Conservation (phyloP, 2,888 invertebrate species). For the Apamea monoglypha region DNA sequence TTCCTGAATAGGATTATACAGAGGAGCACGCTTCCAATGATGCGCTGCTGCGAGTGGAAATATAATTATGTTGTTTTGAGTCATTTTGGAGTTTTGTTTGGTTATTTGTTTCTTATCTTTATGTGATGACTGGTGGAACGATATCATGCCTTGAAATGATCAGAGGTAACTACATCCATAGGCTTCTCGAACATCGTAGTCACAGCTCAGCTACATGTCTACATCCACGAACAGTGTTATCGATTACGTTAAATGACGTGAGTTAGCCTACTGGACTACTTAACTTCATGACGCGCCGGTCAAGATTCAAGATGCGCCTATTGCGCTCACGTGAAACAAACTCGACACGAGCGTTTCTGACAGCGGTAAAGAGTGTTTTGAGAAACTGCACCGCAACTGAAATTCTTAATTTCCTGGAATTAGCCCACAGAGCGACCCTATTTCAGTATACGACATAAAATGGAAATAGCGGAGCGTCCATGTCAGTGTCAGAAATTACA, state of each 20-base stretch:
- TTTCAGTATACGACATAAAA: not conserved
- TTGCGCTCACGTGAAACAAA: not conserved
- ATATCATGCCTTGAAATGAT: too few relatives aligned
- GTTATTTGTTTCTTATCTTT: not conserved
- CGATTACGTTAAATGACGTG: not conserved
- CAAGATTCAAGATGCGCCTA: not conserved
- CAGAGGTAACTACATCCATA: not conserved
- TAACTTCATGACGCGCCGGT: not conserved
- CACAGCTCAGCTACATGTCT: not conserved
- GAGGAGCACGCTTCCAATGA: conserved; percentile 18
- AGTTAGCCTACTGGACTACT: not conserved
- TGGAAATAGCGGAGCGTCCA: not conserved
- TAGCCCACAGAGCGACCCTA: not conserved
- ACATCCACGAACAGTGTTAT: not conserved
- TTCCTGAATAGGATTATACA: conserved; percentile 37
- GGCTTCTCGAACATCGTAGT: not conserved
- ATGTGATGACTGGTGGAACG: not conserved
- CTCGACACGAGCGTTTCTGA: too few relatives aligned
- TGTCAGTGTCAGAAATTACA: not conserved
- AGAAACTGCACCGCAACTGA: not conserved
- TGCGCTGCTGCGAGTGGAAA: too few relatives aligned
- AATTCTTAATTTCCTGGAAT: too few relatives aligned
- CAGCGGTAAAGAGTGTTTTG: not conserved
- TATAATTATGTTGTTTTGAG: not conserved
- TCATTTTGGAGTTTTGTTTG: not conserved